These are phyloP conservation scores for Brachyhypopomus gauderio DNA, from an alignment of 2,113 vertebrate genomes.

Conservation along the genomic window DNA sequence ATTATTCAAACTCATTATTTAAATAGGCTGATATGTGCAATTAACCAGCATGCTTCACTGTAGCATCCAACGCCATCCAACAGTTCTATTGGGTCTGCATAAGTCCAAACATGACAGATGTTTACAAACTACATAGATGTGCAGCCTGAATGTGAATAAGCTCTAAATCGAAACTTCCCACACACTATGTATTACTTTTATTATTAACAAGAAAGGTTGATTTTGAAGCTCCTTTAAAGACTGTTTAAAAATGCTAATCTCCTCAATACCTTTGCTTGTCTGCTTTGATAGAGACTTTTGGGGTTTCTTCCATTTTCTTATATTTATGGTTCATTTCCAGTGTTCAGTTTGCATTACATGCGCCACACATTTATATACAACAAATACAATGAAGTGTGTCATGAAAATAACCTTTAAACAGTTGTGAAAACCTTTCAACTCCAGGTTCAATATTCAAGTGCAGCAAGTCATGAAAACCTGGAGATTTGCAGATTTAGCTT, in stretches of 20 bases:
- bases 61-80: not conserved
- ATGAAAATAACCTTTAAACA: constrained; percentile 1
- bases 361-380: not conserved
- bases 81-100: not conserved
- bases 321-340: constrained; percentile 1
- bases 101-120: not conserved
- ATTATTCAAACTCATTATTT: too few relatives aligned
- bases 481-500: not conserved
- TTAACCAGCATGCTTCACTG: not conserved
- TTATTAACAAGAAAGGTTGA: not conserved
- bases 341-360: constrained; percentile 2
- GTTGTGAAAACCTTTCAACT: not conserved
- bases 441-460: constrained; percentile 7
- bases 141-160: not conserved
- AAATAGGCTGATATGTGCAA: not conserved
- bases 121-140: not conserved
- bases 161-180: not conserved
- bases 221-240: not conserved
- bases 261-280: not conserved
- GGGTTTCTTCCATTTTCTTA: not conserved
- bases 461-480: not conserved
- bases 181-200: not conserved
- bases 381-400: not conserved
- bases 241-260: not conserved
- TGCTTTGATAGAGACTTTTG: not conserved